These are phyloP conservation scores for Magallana ariakensis DNA, from an alignment of 1,140 invertebrate genomes.

Conservation along the genomic window DNA sequence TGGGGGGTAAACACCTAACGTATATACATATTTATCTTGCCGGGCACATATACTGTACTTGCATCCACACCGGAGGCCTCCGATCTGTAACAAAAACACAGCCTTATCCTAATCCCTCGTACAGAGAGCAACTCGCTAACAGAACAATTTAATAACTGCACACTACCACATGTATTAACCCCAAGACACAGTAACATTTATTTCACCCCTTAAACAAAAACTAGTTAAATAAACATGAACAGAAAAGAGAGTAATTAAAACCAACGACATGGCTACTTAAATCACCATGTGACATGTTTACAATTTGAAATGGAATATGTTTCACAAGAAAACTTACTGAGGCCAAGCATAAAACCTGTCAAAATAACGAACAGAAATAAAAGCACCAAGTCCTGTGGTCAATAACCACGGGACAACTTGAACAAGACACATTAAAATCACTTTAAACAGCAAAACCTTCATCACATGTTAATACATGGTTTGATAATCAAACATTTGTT, in stretches of 20 bases:
- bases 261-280: constrained; percentile 39
- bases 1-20: too few species aligned
- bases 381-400: constrained; percentile 2
- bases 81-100: background rate
- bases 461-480: too few species aligned
- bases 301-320: background rate
- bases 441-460: too few species aligned
- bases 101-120: too few species aligned
- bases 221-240: background rate
- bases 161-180: too few species aligned
- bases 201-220: background rate
- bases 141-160: too few species aligned
- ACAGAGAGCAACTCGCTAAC: too few species aligned
- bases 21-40: constrained; percentile 41
- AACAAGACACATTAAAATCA: background rate
- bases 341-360: constrained; percentile 2
- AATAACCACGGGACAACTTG: background rate
- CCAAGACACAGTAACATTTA: too few species aligned
- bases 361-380: constrained; percentile 11
- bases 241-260: background rate
- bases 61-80: background rate
- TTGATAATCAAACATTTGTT: too few species aligned
- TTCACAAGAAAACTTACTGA: background rate
- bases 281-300: constrained; percentile 37
- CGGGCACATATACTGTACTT: constrained; percentile 29